Percentiles rank a stretch among this genome's conserved stretches.
phyloP scores from a whole-genome alignment of 2,797 vertebrate genomes.

The Garrulus glandarius region DNA sequence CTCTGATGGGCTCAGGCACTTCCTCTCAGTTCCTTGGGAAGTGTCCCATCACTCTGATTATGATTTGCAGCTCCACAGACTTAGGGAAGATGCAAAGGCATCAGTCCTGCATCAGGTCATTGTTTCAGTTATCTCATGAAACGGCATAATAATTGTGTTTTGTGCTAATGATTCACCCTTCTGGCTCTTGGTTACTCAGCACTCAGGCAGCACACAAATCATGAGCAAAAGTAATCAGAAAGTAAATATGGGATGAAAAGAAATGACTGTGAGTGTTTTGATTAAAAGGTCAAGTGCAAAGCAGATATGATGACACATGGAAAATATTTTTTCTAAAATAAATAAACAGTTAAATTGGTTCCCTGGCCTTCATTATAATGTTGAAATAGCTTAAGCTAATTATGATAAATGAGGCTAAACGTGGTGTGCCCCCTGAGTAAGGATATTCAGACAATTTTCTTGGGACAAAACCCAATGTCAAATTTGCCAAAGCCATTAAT shows the following conservation, averaged over 20 bases:
- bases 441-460: not conserved
- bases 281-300: conserved; percentile 58
- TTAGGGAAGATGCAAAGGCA: not conserved
- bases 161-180: not conserved
- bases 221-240: not conserved
- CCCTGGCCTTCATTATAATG: not conserved
- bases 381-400: conserved; percentile 40
- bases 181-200: not conserved
- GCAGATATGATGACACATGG: not conserved
- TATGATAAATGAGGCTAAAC: conserved; percentile 39
- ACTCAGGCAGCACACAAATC: not conserved
- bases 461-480: not conserved
- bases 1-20: not conserved
- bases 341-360: not conserved
- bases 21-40: not conserved
- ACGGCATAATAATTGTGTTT: not conserved
- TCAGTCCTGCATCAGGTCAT: not conserved
- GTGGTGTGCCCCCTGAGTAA: not conserved
- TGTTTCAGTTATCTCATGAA: not conserved
- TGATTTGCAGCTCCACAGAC: not conserved
- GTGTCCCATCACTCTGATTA: not conserved
- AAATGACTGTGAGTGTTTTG: not conserved
- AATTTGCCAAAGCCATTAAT: not conserved
- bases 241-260: not conserved
- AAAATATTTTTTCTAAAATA: conserved; percentile 54